Percentiles rank a stretch among this genome's conserved stretches.
Evolutionary conservation across 1,140 invertebrate species (phyloP).

Genomic region (Coenobita brevimanus): DNA sequence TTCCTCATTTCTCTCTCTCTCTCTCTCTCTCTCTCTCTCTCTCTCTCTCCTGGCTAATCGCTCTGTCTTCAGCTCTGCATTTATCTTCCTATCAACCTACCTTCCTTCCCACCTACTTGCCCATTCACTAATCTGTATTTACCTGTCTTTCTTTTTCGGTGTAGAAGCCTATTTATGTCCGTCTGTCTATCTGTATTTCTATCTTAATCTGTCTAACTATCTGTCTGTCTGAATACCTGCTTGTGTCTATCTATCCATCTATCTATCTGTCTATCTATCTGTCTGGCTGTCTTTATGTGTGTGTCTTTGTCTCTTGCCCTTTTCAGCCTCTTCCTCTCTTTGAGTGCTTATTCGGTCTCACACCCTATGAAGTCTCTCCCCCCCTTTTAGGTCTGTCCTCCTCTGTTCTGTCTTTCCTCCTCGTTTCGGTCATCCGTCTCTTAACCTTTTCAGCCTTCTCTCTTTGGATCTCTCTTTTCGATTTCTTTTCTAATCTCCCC

Average conservation of each 20-base stretch:
- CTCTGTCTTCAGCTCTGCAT: background rate
- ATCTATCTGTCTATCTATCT: too few species aligned
- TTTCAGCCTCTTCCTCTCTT: background rate
- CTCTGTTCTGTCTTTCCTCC: background rate
- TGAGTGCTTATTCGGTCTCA: background rate
- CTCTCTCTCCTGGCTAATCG: background rate
- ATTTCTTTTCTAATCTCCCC: background rate
- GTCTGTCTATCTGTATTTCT: too few species aligned
- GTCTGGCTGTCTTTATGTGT: too few species aligned
- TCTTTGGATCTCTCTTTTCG: background rate
- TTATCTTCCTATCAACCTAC: background rate
- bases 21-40: slow-evolving; percentile 18
- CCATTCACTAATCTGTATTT: too few species aligned
- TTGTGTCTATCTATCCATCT: too few species aligned
- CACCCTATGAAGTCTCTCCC: background rate
- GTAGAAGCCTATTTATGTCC: too few species aligned
- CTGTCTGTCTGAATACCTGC: too few species aligned
- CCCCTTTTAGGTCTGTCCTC: background rate
- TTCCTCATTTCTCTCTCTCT: background rate
- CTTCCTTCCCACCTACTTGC: background rate
- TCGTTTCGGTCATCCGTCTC: background rate
- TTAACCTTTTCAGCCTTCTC: background rate
- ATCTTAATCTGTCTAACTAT: too few species aligned
- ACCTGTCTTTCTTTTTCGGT: too few species aligned
- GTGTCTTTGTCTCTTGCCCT: background rate